Conservation (phyloP, 2,113 vertebrate species). For the Rhizomys pruinosus region DNA sequence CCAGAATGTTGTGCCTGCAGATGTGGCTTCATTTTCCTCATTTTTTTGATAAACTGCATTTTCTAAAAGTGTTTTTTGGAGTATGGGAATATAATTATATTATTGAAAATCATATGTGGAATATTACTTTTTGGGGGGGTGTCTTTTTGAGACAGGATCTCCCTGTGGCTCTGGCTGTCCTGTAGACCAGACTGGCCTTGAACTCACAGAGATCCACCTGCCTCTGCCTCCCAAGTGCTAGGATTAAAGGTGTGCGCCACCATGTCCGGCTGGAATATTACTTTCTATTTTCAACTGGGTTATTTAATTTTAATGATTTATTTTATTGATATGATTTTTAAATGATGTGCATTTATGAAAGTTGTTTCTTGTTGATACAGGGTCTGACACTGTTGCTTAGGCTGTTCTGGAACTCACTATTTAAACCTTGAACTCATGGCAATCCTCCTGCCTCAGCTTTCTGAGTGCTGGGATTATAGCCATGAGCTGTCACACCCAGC, state of each 20-base stretch:
- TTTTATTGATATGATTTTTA: slow-evolving; percentile 20
- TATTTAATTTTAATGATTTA: slow-evolving; percentile 39
- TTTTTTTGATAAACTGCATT: not conserved
- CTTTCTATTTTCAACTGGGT: slow-evolving; percentile 20
- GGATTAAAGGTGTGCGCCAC: too few species aligned
- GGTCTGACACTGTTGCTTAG: not conserved
- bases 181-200: too few species aligned
- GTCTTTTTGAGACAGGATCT: too few species aligned
- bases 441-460: not conserved
- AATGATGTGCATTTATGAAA: not conserved
- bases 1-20: not conserved
- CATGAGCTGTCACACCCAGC: not conserved
- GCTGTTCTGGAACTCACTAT: not conserved
- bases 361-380: not conserved
- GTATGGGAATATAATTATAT: not conserved
- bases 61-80: not conserved
- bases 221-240: too few species aligned
- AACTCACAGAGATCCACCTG: too few species aligned
- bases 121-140: slow-evolving; percentile 30
- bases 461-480: not conserved
- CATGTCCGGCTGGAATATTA: not conserved
- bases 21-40: not conserved
- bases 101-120: not conserved
- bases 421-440: not conserved
- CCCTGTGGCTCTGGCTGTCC: too few species aligned